These are phyloP conservation scores for Prionace glauca DNA, from an alignment of 2,797 vertebrate species.

Conservation along the genomic window DNA sequence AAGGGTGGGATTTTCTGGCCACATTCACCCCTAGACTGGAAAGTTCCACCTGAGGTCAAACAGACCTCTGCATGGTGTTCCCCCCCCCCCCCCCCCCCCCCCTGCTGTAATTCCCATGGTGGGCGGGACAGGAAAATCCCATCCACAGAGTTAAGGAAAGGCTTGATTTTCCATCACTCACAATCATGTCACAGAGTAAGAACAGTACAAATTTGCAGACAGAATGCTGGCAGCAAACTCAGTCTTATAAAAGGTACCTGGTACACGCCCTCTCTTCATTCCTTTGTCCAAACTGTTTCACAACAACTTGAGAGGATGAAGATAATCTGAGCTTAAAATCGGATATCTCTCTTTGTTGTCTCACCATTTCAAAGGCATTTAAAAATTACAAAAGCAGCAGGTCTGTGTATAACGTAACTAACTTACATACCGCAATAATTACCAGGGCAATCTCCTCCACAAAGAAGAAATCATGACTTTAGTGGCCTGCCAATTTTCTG, in stretches of 20 bases:
- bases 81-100: too few relatives aligned
- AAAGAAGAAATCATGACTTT: neutral
- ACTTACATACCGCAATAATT: neutral
- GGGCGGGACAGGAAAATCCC: too few relatives aligned
- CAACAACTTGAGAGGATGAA: neutral
- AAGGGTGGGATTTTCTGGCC: too few relatives aligned
- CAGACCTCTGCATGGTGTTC: too few relatives aligned
- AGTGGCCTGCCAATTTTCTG: neutral
- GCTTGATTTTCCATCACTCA: too few relatives aligned
- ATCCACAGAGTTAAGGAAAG: too few relatives aligned
- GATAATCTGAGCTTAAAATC: neutral
- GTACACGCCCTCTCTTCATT: neutral
- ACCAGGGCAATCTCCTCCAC: neutral
- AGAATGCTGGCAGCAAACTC: too few relatives aligned
- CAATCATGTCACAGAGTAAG: too few relatives aligned
- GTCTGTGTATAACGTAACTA: neutral
- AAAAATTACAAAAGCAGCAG: neutral
- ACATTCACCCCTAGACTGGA: too few relatives aligned
- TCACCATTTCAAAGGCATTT: neutral
- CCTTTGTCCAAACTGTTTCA: neutral
- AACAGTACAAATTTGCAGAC: too few relatives aligned
- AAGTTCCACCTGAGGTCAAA: too few relatives aligned
- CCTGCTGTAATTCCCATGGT: too few relatives aligned
- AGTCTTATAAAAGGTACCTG: neutral
- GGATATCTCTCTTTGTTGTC: neutral